Conservation (phyloP, 1,140 invertebrate genomes). For the Drosophila paulistorum region DNA sequence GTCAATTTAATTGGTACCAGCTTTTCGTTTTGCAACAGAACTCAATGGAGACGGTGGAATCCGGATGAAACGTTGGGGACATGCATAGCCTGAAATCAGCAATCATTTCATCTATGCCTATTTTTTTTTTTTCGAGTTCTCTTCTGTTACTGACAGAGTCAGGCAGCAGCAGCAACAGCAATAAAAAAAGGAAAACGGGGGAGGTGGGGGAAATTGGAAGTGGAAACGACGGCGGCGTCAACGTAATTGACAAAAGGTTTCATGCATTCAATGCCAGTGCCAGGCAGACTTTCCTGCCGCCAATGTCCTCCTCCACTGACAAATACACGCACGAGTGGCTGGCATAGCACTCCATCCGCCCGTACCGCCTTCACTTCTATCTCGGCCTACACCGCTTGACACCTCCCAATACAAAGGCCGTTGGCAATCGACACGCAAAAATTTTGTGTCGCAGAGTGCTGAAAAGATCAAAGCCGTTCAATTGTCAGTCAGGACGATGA, state of each 20-base stretch:
- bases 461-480: slow-evolving; percentile 79
- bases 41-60: slow-evolving; percentile 19
- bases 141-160: slow-evolving; percentile 42
- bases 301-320: slow-evolving; percentile 52
- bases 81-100: slow-evolving; percentile 65
- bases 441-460: slow-evolving; percentile 55
- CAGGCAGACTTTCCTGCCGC: slow-evolving; percentile 22
- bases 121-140: slow-evolving; percentile 46
- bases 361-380: background rate
- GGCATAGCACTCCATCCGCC: slow-evolving; percentile 23
- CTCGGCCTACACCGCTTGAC: slow-evolving; percentile 10
- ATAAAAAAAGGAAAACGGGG: slow-evolving; percentile 9
- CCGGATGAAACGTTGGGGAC: background rate
- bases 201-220: slow-evolving; percentile 12
- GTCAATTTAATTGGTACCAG: slow-evolving; percentile 76
- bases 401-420: slow-evolving; percentile 35
- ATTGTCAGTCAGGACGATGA: slow-evolving; percentile 66
- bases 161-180: slow-evolving; percentile 21
- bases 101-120: slow-evolving; percentile 74
- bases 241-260: slow-evolving; percentile 80
- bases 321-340: slow-evolving; percentile 67
- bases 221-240: slow-evolving; percentile 22
- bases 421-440: slow-evolving; percentile 71
- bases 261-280: slow-evolving; percentile 70
- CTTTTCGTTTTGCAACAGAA: slow-evolving; percentile 46